Percentiles rank a stretch among this genome's conserved stretches.
Evolutionary conservation across 1,140 invertebrate species (phyloP).

Genomic region (Lithobius niger): DNA sequence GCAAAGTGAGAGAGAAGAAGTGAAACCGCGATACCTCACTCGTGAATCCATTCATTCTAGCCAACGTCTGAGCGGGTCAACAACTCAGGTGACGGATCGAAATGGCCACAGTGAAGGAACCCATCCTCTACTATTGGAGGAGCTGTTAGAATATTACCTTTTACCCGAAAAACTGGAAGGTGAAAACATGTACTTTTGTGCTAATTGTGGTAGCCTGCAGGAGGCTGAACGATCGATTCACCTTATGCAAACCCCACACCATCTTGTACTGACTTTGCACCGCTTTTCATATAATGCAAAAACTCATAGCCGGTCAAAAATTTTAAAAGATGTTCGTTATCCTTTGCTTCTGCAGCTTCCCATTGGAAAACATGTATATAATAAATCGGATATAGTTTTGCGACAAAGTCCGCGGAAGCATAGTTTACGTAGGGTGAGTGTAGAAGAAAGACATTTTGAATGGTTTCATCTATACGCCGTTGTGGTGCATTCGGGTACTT

Average conservation of each 20-base stretch:
- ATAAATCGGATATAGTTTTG: too few species aligned
- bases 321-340: conserved; percentile 30
- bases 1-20: too few species aligned
- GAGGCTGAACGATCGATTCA: conserved; percentile 59
- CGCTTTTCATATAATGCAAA: conserved; percentile 63
- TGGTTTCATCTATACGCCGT: conserved; percentile 59
- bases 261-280: conserved; percentile 64
- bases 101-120: too few species aligned
- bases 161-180: conserved; percentile 58
- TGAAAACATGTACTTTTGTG: conserved; percentile 68
- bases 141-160: conserved; percentile 57
- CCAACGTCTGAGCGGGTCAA: too few species aligned
- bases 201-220: conserved; percentile 52
- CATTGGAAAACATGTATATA: too few species aligned
- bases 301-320: conserved; percentile 53
- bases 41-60: too few species aligned
- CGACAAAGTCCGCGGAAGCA: too few species aligned
- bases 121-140: conserved; percentile 44
- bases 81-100: too few species aligned
- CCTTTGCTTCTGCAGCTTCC: conserved; percentile 28
- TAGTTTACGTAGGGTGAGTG: too few species aligned
- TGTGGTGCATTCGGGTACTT: conserved; percentile 66
- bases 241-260: conserved; percentile 53
- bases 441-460: too few species aligned
- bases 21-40: too few species aligned